A percentile compares a stretch with the other conserved stretches of the same genome.
Conservation (phyloP, 64 coral and sea anemone species). For the Montipora efflorescens region DNA sequence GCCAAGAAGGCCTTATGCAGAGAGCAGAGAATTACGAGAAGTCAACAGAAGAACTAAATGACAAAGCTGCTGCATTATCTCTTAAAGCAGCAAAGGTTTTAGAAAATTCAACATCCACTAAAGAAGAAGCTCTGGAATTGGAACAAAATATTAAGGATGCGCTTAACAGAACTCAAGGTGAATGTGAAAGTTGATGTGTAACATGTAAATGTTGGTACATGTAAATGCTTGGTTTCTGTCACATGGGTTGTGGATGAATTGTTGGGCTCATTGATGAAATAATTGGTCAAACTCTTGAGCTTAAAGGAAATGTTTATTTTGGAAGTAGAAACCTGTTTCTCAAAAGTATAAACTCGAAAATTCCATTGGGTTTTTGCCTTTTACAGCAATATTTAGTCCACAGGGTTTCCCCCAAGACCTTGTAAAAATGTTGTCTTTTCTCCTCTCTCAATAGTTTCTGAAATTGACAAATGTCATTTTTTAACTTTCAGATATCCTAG, state of each 20-base stretch:
- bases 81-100: constrained; percentile 17
- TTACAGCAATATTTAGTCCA: no score
- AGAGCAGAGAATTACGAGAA: constrained; percentile 10
- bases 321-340: no score
- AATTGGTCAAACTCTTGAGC: no score
- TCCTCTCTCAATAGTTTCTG: background rate
- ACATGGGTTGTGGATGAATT: no score
- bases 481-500: constrained; percentile 63
- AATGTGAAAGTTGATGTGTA: background rate
- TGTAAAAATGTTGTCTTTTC: no score
- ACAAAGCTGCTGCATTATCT: background rate
- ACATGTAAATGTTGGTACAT: no score
- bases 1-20: background rate
- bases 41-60: constrained; percentile 15
- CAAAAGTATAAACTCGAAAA: no score
- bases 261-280: no score
- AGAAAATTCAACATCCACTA: constrained; percentile 34
- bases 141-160: constrained; percentile 55
- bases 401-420: no score
- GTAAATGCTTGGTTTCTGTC: no score
- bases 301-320: no score
- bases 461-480: background rate
- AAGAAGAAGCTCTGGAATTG: constrained; percentile 46
- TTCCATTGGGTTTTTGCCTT: no score
- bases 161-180: constrained; percentile 49